Percentiles rank a stretch among this genome's conserved stretches.
Evolutionary conservation across 2,113 vertebrate genomes (phyloP).

Genomic region (Hypomesus transpacificus): DNA sequence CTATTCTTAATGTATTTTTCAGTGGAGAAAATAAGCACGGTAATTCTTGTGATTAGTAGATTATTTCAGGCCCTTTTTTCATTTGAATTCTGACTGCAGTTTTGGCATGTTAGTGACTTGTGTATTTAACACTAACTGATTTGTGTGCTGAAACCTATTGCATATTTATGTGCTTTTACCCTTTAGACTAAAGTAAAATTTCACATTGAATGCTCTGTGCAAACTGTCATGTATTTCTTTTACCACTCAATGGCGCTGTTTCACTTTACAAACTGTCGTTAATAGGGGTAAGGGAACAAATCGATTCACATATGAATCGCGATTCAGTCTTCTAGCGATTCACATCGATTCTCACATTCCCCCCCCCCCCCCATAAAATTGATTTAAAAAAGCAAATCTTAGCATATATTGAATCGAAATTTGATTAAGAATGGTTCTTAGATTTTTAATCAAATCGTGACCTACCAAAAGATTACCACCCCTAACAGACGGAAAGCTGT

Average conservation of each 20-base stretch:
- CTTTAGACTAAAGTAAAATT: background rate
- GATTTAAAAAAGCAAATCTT: no score
- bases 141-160: conserved; percentile 60
- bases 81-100: conserved; percentile 38
- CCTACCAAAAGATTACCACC: no score
- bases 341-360: no score
- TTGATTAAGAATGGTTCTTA: no score
- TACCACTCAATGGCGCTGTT: conserved; percentile 14
- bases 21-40: background rate
- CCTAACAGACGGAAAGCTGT: no score
- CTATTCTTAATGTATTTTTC: conserved; percentile 4
- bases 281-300: no score
- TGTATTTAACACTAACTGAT: conserved; percentile 58
- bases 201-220: background rate
- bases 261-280: background rate
- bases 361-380: no score
- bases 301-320: no score
- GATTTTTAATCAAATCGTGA: no score
- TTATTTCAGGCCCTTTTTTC: conserved; percentile 11
- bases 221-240: no score
- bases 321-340: no score
- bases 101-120: conserved; percentile 53
- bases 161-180: conserved; percentile 76
- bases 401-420: no score
- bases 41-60: conserved; percentile 24